Evolutionary conservation across 2,113 vertebrate genomes (phyloP).

Genomic region (Chrysochloris asiatica): DNA sequence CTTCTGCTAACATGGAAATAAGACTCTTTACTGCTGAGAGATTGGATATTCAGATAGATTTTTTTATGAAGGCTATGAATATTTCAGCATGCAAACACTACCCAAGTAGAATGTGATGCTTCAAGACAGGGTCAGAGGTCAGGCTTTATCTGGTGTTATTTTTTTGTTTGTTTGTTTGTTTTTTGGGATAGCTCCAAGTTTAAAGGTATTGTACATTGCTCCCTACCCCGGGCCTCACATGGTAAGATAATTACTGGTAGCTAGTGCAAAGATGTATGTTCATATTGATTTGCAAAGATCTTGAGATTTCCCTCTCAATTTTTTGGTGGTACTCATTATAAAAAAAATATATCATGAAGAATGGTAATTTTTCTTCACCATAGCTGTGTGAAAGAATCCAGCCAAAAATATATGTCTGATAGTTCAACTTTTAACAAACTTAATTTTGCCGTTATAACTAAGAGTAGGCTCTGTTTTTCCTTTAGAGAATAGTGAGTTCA

Average conservation of each 20-base stretch:
- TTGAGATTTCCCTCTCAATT: constrained; percentile 62
- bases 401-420: constrained; percentile 51
- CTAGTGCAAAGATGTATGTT: constrained; percentile 58
- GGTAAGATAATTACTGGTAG: constrained; percentile 76
- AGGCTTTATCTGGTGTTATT: constrained; percentile 32
- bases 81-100: constrained; percentile 83
- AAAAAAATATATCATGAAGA: constrained; percentile 47
- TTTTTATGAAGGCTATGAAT: constrained; percentile 86
- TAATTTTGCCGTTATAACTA: constrained; percentile 52
- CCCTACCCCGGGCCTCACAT: constrained; percentile 65
- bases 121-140: constrained; percentile 83
- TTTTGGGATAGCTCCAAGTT: constrained; percentile 75
- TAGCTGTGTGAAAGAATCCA: background rate
- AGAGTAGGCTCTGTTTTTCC: background rate
- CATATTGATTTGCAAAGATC: constrained; percentile 77
- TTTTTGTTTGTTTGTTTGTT: constrained; percentile 50
- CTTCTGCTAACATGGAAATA: constrained; percentile 81
- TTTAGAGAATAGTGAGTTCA: background rate
- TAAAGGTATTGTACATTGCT: constrained; percentile 53
- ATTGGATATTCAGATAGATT: constrained; percentile 81
- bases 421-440: constrained; percentile 69
- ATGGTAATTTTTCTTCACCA: constrained; percentile 62
- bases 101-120: constrained; percentile 74
- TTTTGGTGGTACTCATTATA: constrained; percentile 71
- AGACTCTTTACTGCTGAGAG: constrained; percentile 73